Percentiles rank a stretch among this genome's conserved stretches.
phyloP scores from a whole-genome alignment of 2,797 vertebrate genomes.

The Acanthopagrus latus region DNA sequence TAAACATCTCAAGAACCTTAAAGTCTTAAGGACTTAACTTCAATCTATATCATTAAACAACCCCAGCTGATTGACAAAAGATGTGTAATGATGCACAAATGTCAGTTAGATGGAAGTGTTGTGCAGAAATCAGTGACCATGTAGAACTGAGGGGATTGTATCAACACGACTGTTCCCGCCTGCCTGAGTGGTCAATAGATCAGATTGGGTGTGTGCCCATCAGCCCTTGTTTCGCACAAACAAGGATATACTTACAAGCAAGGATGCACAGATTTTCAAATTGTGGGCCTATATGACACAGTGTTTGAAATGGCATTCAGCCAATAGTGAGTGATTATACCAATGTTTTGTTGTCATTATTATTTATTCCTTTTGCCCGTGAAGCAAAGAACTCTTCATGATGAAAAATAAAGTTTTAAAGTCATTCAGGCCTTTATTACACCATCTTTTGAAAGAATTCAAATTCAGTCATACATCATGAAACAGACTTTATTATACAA shows the following conservation, averaged over 20 bases:
- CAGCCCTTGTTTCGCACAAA: not conserved
- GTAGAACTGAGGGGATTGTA: not conserved
- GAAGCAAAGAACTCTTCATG: too few relatives aligned
- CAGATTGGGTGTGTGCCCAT: not conserved
- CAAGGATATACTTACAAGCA: not conserved
- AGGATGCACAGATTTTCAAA: too few relatives aligned
- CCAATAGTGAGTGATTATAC: too few relatives aligned
- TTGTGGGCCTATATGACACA: too few relatives aligned
- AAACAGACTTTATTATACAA: too few relatives aligned
- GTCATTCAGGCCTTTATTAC: too few relatives aligned
- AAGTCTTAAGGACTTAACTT: not conserved
- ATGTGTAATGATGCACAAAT: not conserved
- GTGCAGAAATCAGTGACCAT: not conserved
- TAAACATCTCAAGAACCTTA: not conserved
- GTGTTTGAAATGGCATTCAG: too few relatives aligned
- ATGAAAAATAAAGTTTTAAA: too few relatives aligned
- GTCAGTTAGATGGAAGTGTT: not conserved
- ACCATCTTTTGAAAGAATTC: too few relatives aligned
- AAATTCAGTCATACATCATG: too few relatives aligned
- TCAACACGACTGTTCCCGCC: not conserved
- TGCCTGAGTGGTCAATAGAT: constrained; percentile 9
- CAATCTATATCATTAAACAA: not conserved
- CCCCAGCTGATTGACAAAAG: not conserved
- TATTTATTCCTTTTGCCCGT: too few relatives aligned
- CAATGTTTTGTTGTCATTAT: too few relatives aligned